Evolutionary conservation across 1,140 invertebrate species (phyloP).

Genomic region (Anagrus nilaparvatae): DNA sequence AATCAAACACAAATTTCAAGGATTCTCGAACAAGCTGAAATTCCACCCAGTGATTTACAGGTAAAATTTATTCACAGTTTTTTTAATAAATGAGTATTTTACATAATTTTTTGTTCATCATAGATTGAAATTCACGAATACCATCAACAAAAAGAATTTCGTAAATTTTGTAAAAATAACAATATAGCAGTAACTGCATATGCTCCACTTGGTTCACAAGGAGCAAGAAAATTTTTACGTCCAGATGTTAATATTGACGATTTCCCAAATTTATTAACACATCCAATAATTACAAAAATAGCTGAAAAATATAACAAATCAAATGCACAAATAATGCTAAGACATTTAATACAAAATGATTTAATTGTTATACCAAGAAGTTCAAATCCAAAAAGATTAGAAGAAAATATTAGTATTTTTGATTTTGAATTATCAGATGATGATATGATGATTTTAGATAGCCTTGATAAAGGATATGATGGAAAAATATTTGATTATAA

Average conservation of each 20-base stretch:
- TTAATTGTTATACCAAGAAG: slow-evolving; percentile 78
- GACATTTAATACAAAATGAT: slow-evolving; percentile 61
- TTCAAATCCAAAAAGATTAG: slow-evolving; percentile 56
- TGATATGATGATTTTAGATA: slow-evolving; percentile 41
- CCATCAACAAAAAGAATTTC: slow-evolving; percentile 65
- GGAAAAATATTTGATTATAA: slow-evolving; percentile 52
- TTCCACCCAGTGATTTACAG: slow-evolving; percentile 53
- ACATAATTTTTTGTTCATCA: slow-evolving; percentile 14
- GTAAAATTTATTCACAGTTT: no score
- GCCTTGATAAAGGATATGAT: slow-evolving; percentile 41
- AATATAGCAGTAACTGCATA: slow-evolving; percentile 72
- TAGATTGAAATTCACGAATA: slow-evolving; percentile 75
- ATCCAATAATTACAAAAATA: slow-evolving; percentile 57
- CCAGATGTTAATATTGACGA: slow-evolving; percentile 40
- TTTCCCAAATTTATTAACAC: slow-evolving; percentile 58
- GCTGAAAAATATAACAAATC: slow-evolving; percentile 57
- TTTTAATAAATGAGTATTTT: no score
- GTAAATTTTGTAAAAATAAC: slow-evolving; percentile 59
- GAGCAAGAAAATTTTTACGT: slow-evolving; percentile 40
- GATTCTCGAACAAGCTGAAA: slow-evolving; percentile 48
- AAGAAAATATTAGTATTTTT: slow-evolving; percentile 50
- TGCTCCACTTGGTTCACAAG: slow-evolving; percentile 67
- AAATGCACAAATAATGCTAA: slow-evolving; percentile 67
- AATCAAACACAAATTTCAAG: slow-evolving; percentile 57
- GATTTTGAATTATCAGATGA: slow-evolving; percentile 44